Base-by-base conservation (phyloP, 2,113 vertebrate species). In the Morone chrysops region DNA sequence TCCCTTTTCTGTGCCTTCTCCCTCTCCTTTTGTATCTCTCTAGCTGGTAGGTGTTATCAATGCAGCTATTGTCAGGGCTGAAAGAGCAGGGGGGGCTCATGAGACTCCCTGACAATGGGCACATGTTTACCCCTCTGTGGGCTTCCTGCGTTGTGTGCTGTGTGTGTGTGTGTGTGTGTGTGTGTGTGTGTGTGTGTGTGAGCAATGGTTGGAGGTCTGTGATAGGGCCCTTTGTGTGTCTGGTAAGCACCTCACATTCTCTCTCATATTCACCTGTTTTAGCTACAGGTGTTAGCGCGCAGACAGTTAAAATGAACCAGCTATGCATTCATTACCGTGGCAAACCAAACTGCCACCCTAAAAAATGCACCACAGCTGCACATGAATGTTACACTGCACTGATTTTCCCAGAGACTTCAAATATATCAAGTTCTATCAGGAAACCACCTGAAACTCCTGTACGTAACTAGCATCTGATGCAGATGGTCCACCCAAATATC, bases 91-190 rank as follows among this genome's bases (percentile, higher is more conserved):
- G 81, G 83, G 83, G 80, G 70, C 90, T 91, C 86, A 71, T 74
- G 84, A 89, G 83, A 90, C 90, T 84, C 73, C 78, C 40, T 85
- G 62, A 92, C 89, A 93, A 92, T 88, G 86, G 89, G 68, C 89
- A 90, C 90, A 93, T 89, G 88, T 89, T 69, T 70, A 68, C 72
- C 77, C 78, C 75, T 83, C 74, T 40, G 50, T 84, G 78, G 75
- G 88, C 80, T 89, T 79, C 80, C 67, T 74, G 71, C 9, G n/a
- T 56, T 83, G 68, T 81, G 45, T 86, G 50, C 25, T 6, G 43
- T 25, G 56, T 60, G 25, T 75, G 65, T 54, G 72, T 54, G 59
- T 71, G 47, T 48, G 11, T 48, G 47, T 48, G 48, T 45, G 43
- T 81, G 62, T 82, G 43, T 86, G 45, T 12, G 43, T 40, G 50